Evolutionary conservation across 2,888 invertebrate species (phyloP).

Genomic region (Leptopilina myrica): DNA sequence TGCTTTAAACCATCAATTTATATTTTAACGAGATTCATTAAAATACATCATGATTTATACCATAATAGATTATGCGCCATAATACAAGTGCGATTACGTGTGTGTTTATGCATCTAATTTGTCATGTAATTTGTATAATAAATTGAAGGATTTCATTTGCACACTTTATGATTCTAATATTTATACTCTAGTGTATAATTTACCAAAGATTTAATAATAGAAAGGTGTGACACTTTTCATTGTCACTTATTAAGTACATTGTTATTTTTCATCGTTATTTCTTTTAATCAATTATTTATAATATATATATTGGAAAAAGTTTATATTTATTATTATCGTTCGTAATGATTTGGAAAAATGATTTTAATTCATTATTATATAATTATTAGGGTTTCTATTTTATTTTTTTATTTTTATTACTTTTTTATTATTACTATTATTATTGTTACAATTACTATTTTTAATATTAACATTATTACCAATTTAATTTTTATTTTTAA

Average conservation of each 20-base stretch:
- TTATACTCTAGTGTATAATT: not conserved
- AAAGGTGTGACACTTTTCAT: slow-evolving; percentile 39
- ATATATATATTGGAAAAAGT: too few species aligned
- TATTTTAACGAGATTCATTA: slow-evolving; percentile 4
- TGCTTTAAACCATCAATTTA: not conserved
- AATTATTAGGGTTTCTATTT: too few species aligned
- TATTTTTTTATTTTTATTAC: too few species aligned
- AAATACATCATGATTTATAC: slow-evolving; percentile 27
- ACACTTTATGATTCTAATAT: not conserved
- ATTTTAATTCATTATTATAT: too few species aligned
- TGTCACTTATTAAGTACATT: not conserved
- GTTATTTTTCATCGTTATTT: too few species aligned
- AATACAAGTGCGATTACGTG: not conserved
- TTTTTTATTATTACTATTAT: too few species aligned
- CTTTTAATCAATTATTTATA: too few species aligned
- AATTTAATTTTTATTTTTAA: too few species aligned
- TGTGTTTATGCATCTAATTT: slow-evolving; percentile 12
- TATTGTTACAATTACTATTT: too few species aligned
- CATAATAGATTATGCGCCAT: slow-evolving; percentile 13
- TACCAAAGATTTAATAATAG: not conserved
- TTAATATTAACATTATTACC: too few species aligned
- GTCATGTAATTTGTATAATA: slow-evolving; percentile 4
- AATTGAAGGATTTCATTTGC: slow-evolving; percentile 26
- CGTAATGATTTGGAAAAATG: too few species aligned
- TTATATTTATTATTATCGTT: too few species aligned